Conservation (phyloP, 2,113 vertebrate genomes). For the Nicator chloris region DNA sequence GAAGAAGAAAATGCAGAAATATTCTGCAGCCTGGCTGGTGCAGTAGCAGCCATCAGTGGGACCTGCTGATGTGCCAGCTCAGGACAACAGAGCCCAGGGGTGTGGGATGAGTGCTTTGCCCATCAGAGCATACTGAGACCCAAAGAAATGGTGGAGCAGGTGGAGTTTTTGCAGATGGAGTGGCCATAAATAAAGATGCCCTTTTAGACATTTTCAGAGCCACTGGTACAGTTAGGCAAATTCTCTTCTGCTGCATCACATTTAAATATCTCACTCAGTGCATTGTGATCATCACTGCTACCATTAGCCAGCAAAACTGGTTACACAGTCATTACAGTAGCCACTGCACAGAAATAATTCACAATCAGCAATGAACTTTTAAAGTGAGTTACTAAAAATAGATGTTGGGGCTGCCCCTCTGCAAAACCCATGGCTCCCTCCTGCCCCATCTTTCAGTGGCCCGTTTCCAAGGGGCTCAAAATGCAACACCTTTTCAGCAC, state of each 20-base stretch:
- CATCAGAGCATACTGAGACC: background rate
- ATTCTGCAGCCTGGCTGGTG: background rate
- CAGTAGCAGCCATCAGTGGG: background rate
- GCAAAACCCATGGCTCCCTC: background rate
- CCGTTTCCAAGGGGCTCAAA: background rate
- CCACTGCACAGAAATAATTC: background rate
- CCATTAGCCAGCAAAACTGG: background rate
- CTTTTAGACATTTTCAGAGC: background rate
- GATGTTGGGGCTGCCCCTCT: background rate
- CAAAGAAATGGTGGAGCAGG: background rate
- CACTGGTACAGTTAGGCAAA: background rate
- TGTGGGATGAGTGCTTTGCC: accelerated
- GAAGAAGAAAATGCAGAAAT: background rate
- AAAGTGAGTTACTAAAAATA: background rate
- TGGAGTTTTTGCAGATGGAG: background rate
- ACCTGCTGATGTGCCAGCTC: background rate
- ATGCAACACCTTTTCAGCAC: background rate
- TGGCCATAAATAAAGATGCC: background rate
- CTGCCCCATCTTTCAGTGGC: background rate
- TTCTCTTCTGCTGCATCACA: background rate
- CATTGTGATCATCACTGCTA: background rate
- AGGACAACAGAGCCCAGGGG: background rate
- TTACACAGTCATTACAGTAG: background rate
- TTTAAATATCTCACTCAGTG: background rate
- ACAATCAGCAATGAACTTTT: background rate